Evolutionary conservation across 1,140 invertebrate genomes (phyloP).

Genomic region (Leptopilina clavipes): DNA sequence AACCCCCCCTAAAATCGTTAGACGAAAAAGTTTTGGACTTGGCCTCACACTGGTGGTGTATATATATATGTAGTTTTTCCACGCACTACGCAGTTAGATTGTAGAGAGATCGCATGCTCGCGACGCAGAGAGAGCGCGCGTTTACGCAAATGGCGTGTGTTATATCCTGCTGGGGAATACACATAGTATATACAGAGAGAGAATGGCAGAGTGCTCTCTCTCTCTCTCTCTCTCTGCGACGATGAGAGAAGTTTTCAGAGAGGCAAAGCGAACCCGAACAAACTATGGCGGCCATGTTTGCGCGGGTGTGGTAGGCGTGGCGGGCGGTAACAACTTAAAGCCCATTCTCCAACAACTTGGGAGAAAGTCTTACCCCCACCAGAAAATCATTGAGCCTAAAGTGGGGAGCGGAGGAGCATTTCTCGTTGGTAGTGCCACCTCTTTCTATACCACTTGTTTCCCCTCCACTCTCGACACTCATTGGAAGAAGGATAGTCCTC

Average conservation of each 20-base stretch:
- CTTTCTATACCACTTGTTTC: conserved; percentile 47
- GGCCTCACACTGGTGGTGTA: too few species aligned
- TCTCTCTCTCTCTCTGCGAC: too few species aligned
- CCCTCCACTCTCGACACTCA: conserved; percentile 26
- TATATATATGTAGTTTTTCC: neutral
- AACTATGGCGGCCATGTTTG: conserved; percentile 72
- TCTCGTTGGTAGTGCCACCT: conserved; percentile 63
- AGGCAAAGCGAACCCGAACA: conserved; percentile 38
- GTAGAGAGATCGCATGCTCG: conserved; percentile 7
- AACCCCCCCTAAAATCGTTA: neutral
- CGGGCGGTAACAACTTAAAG: conserved; percentile 52
- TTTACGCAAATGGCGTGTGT: conserved; percentile 7
- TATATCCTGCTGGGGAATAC: neutral
- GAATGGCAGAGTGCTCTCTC: too few species aligned
- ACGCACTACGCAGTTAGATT: conserved; percentile 24
- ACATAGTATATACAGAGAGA: too few species aligned
- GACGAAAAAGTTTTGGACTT: neutral
- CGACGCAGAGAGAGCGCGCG: neutral
- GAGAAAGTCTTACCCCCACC: conserved; percentile 64
- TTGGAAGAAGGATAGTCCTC: conserved; percentile 10
- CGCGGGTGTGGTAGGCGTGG: conserved; percentile 72
- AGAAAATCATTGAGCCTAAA: conserved; percentile 52
- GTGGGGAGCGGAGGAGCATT: conserved; percentile 52
- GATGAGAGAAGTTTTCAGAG: conserved; percentile 45
- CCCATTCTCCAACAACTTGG: conserved; percentile 67